A percentile compares a stretch with the other conserved stretches of the same genome.
phyloP scores from a whole-genome alignment of 2,797 vertebrate genomes.

The Aldrovandia affinis region DNA sequence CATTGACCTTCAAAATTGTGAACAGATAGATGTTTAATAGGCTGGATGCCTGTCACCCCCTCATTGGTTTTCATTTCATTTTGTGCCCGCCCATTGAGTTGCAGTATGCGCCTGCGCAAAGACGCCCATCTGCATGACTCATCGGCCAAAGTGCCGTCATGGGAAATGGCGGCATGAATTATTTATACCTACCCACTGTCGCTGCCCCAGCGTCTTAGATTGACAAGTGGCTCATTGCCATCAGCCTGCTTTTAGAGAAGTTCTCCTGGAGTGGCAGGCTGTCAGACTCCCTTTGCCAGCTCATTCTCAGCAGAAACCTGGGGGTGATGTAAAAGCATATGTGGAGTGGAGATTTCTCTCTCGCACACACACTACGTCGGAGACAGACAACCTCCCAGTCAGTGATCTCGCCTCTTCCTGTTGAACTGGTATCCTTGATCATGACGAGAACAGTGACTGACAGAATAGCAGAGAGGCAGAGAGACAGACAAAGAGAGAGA shows the following conservation, averaged over 20 bases:
- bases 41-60: neutral
- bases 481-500: neutral
- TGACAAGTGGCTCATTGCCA: slow-evolving; percentile 32
- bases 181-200: slow-evolving; percentile 22
- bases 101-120: neutral
- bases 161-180: slow-evolving; percentile 29
- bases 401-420: neutral
- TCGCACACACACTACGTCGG: neutral
- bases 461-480: neutral
- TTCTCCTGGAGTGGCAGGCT: slow-evolving; percentile 17
- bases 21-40: neutral
- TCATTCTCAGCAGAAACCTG: neutral
- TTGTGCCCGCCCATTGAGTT: neutral
- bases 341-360: neutral
- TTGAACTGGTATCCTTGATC: neutral
- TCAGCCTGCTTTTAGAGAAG: slow-evolving; percentile 22
- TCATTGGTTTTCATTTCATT: neutral
- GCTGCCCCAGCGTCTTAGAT: slow-evolving; percentile 6
- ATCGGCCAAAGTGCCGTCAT: slow-evolving; percentile 18
- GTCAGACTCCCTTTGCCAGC: slow-evolving; percentile 29
- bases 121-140: neutral
- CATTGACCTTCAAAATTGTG: slow-evolving; percentile 35
- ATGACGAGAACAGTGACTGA: neutral
- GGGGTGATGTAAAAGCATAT: slow-evolving; percentile 1
- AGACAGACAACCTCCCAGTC: neutral